A percentile compares a stretch with the other conserved stretches of the same genome.
Conservation (phyloP, 2,888 invertebrate species). For the Cetonia aurata region DNA sequence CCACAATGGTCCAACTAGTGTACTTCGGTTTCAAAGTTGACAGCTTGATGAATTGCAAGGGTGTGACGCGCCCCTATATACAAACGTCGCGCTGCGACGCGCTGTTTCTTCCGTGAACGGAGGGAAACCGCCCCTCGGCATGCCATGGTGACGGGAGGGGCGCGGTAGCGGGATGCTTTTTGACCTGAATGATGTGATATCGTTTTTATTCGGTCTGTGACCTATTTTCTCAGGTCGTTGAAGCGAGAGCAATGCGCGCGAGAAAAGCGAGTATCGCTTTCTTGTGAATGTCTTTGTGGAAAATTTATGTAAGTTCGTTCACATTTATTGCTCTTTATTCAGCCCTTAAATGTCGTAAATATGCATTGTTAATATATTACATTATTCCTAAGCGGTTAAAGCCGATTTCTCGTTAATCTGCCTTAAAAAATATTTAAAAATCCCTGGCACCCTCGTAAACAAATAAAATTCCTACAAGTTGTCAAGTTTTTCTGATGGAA, state of each 20-base stretch:
- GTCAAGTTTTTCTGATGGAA: too few relatives aligned
- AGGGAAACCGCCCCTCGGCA: conserved; percentile 29
- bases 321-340: too few relatives aligned
- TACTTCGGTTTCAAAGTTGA: conserved; percentile 40
- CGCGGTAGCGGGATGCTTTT: conserved; percentile 18
- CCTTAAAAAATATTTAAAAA: too few relatives aligned
- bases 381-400: too few relatives aligned
- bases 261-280: not conserved
- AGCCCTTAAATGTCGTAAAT: too few relatives aligned
- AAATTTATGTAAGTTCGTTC: too few relatives aligned
- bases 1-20: conserved; percentile 40
- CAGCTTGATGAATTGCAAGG: conserved; percentile 40
- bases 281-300: too few relatives aligned
- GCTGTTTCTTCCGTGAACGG: conserved; percentile 20
- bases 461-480: too few relatives aligned
- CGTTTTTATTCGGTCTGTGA: conserved; percentile 33
- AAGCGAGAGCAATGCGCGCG: not conserved
- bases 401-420: too few relatives aligned
- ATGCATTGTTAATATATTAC: too few relatives aligned
- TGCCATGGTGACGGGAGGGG: not conserved
- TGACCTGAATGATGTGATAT: conserved; percentile 34
- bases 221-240: conserved; percentile 27
- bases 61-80: conserved; percentile 32
- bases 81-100: conserved; percentile 23
- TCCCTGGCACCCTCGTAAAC: too few relatives aligned